Percentiles rank a stretch among this genome's conserved stretches.
phyloP scores from a whole-genome alignment of 1,140 invertebrate species.

The Holotrichia oblita region DNA sequence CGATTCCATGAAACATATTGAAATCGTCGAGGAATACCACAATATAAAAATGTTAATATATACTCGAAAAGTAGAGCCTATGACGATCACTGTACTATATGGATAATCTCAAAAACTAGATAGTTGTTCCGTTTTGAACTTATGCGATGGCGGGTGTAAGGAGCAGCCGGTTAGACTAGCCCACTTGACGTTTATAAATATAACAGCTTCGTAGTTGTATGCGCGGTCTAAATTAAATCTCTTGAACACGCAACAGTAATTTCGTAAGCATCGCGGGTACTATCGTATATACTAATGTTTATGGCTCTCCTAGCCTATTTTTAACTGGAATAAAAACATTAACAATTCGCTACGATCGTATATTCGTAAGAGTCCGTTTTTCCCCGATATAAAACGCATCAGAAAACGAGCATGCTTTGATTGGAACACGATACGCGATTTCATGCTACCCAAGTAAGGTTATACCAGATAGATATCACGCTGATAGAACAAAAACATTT shows the following conservation, averaged over 20 bases:
- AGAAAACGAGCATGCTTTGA: background rate
- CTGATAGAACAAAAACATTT: too few species aligned
- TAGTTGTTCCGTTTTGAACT: background rate
- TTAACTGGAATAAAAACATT: slow-evolving; percentile 36
- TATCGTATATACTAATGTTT: slow-evolving; percentile 29
- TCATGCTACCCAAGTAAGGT: too few species aligned
- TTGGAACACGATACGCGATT: background rate
- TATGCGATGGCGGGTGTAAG: background rate
- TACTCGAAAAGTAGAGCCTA: too few species aligned
- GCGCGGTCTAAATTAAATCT: slow-evolving; percentile 38
- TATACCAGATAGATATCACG: too few species aligned
- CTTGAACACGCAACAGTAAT: slow-evolving; percentile 37
- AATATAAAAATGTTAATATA: too few species aligned
- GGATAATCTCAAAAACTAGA: background rate
- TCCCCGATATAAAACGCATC: slow-evolving; percentile 3
- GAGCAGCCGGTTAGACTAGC: slow-evolving; percentile 24
- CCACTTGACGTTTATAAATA: slow-evolving; percentile 40
- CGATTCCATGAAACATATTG: too few species aligned
- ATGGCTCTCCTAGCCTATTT: slow-evolving; percentile 32
- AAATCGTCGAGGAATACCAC: too few species aligned
- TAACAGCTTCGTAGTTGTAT: slow-evolving; percentile 29
- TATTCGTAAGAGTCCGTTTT: slow-evolving; percentile 15
- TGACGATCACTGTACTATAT: too few species aligned
- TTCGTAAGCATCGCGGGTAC: slow-evolving; percentile 36
- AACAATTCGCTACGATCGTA: slow-evolving; percentile 22